Evolutionary conservation across 2,113 vertebrate species (phyloP).

Genomic region (Ceyx margarethae): DNA sequence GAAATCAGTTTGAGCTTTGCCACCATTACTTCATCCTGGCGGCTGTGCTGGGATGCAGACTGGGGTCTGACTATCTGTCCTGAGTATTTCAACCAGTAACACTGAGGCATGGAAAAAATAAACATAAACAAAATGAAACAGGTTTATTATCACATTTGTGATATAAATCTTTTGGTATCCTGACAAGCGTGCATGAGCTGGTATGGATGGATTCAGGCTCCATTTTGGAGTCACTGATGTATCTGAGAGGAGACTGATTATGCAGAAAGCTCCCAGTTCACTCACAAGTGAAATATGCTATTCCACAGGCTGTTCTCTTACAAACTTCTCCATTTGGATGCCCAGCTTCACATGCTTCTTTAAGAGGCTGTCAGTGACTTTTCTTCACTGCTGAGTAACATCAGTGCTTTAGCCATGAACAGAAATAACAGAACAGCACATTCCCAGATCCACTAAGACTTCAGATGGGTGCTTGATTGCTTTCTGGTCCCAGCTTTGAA

Average conservation of each 20-base stretch:
- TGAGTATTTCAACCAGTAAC: background rate
- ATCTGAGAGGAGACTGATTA: background rate
- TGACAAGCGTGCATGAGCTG: background rate
- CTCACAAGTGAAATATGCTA: accelerated
- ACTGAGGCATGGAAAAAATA: background rate
- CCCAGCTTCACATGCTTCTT: background rate
- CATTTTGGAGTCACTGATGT: accelerated
- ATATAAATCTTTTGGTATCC: background rate
- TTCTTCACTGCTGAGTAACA: background rate
- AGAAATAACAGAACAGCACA: background rate
- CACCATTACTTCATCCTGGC: background rate
- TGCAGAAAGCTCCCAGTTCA: background rate
- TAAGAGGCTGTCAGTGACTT: background rate
- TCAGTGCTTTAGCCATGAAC: background rate
- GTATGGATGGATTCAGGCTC: background rate
- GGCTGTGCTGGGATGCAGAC: background rate
- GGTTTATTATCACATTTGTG: background rate
- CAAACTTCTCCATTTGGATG: background rate
- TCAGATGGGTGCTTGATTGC: background rate
- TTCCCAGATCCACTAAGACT: background rate
- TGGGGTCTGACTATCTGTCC: background rate
- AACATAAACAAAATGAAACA: background rate
- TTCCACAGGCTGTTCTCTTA: background rate
- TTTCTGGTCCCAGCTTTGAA: background rate
- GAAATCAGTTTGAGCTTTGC: background rate